Conservation (phyloP, 2,113 vertebrate species). For the Parotia lawesii region DNA sequence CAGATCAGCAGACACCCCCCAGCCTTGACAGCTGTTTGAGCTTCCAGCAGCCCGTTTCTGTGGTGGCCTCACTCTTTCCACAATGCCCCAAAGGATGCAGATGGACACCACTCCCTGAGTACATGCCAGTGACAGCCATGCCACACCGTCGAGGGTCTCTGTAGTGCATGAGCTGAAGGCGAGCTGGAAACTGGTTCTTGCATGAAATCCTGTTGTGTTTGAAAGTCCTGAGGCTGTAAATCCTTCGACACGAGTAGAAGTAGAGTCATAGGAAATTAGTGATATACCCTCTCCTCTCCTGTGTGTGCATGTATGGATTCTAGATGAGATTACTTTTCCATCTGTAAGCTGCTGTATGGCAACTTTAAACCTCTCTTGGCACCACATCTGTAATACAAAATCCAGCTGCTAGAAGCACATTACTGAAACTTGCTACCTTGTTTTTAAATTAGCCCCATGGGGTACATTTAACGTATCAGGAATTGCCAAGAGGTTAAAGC, state of each 20-base stretch:
- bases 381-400: conserved; percentile 1
- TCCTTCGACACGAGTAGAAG: conserved; percentile 28
- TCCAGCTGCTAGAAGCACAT: background rate
- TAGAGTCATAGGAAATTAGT: conserved; percentile 49
- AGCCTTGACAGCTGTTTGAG: background rate
- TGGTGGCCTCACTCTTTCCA: background rate
- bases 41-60: background rate
- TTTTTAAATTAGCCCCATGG: conserved; percentile 32
- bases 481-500: conserved; percentile 68
- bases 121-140: conserved; percentile 64
- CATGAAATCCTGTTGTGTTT: conserved; percentile 67
- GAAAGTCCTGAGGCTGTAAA: conserved; percentile 40
- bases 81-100: background rate
- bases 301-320: conserved; percentile 70
- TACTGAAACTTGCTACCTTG: conserved; percentile 20
- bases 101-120: conserved; percentile 13
- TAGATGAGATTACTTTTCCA: conserved; percentile 61
- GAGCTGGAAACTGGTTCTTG: conserved; percentile 68
- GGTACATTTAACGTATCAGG: background rate
- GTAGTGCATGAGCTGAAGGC: conserved; percentile 75
- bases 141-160: conserved; percentile 65
- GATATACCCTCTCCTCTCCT: conserved; percentile 31
- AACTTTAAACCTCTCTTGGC: conserved; percentile 68
- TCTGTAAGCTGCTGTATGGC: conserved; percentile 68
- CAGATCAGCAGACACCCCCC: background rate